Base-by-base conservation (phyloP, 2,888 invertebrate species). In the Tupiocoris notatus region DNA sequence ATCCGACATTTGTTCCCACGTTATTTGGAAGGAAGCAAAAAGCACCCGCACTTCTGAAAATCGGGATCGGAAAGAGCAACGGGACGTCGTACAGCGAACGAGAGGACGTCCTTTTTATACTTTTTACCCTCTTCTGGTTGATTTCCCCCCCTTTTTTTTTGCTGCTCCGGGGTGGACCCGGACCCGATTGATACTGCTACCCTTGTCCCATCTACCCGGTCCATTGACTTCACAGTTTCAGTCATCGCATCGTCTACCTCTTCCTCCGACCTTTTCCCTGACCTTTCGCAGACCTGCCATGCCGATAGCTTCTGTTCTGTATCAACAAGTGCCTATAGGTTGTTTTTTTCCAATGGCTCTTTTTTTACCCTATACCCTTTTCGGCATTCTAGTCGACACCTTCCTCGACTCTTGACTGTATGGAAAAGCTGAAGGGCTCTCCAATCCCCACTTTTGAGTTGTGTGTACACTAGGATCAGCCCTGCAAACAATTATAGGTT, bases 251-350 rank as follows among this genome's bases (percentile, higher is more conserved):
- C 7, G 39, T 12, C 39, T 39, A 3, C 39, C 39, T 39, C 39
- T 3, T 39, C 39, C 39, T 39, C 39, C 39, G 39, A 39, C 39
- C 39, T 39, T 39, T 39, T 39, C 39, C n/a, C 39, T 39, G 39
- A 39, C 39, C 39, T 39, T 39, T 39, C 6, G 39, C 39, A 39
- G 39, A 39, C 39, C 39, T 39, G 24, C 22, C 57, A 57, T 58
- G 68, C 59, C 67, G n/a, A 68, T 68, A 58, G 68, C 68, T 59
- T 23, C 2, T 24, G 58, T 68, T 68, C 21, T 7, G 22, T 24
- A 68, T 68, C 68, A 68, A 68, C 68, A 68, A 68, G 68, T 68
- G 68, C 59, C 66, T 54, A 66, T 68, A 57, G 22, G 22, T 1
- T 23, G 12, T 24, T 68, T 68, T 54, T 67, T 59, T 59, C 2